phyloP scores from a whole-genome alignment of 2,797 vertebrate species.

The Sorex maritimensis region DNA sequence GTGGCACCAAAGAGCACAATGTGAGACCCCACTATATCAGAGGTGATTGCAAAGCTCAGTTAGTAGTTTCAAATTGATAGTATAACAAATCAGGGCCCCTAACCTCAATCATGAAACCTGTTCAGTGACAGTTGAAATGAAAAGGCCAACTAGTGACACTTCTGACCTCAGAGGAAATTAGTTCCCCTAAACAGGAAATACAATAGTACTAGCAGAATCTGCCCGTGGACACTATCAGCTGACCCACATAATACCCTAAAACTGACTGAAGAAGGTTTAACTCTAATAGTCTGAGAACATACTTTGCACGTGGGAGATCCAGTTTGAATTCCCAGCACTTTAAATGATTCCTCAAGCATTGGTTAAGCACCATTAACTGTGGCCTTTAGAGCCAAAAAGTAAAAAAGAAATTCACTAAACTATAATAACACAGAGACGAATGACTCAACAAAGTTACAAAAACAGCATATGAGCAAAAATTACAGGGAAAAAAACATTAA shows the following conservation, averaged over 20 bases:
- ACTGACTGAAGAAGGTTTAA: background rate
- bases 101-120: background rate
- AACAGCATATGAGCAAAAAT: background rate
- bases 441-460: background rate
- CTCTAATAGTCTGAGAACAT: too few species aligned
- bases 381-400: too few species aligned
- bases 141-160: background rate
- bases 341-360: too few species aligned
- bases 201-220: background rate
- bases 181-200: background rate
- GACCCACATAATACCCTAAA: background rate
- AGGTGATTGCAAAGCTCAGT: background rate
- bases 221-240: background rate
- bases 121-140: background rate
- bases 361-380: too few species aligned
- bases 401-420: background rate
- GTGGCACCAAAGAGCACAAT: background rate
- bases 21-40: background rate
- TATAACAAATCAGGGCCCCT: background rate
- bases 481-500: background rate
- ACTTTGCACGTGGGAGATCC: too few species aligned
- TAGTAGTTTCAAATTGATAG: background rate
- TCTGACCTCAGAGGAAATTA: background rate
- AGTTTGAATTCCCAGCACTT: too few species aligned
- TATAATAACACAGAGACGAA: background rate